phyloP scores from a whole-genome alignment of 1,140 invertebrate genomes.

The Eubasilissa regina region DNA sequence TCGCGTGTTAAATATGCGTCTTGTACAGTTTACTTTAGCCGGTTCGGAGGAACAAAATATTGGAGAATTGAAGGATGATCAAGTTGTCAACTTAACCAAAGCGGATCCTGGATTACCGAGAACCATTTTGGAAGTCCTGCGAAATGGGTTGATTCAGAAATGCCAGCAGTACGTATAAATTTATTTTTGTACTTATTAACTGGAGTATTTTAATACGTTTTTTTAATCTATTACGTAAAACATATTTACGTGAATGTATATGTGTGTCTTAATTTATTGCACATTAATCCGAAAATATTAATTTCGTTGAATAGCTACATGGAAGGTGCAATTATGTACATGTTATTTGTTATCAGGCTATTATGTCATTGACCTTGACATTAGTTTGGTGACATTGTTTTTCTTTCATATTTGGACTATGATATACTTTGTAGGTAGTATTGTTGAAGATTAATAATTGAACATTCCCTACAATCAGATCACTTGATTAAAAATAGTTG shows the following conservation, averaged over 20 bases:
- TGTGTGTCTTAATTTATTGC: too few relatives aligned
- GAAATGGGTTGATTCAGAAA: slow-evolving; percentile 63
- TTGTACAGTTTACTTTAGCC: slow-evolving; percentile 67
- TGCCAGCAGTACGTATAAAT: slow-evolving; percentile 63
- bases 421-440: too few relatives aligned
- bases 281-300: too few relatives aligned
- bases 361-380: neutral
- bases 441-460: too few relatives aligned
- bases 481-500: too few relatives aligned
- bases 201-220: neutral
- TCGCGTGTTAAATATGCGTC: slow-evolving; percentile 65
- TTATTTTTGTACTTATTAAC: slow-evolving; percentile 41
- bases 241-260: neutral
- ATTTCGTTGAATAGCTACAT: too few relatives aligned
- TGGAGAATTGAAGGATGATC: slow-evolving; percentile 65
- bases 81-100: slow-evolving; percentile 67
- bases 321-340: too few relatives aligned
- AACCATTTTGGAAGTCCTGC: slow-evolving; percentile 65
- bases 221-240: slow-evolving; percentile 18
- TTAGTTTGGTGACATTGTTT: too few relatives aligned
- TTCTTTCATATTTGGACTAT: neutral
- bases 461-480: too few relatives aligned
- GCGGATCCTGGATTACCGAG: slow-evolving; percentile 62
- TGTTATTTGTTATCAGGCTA: neutral
- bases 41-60: slow-evolving; percentile 62